These are phyloP conservation scores for Cephalopterus ornatus DNA, from an alignment of 2,113 vertebrate genomes.

Conservation along the genomic window DNA sequence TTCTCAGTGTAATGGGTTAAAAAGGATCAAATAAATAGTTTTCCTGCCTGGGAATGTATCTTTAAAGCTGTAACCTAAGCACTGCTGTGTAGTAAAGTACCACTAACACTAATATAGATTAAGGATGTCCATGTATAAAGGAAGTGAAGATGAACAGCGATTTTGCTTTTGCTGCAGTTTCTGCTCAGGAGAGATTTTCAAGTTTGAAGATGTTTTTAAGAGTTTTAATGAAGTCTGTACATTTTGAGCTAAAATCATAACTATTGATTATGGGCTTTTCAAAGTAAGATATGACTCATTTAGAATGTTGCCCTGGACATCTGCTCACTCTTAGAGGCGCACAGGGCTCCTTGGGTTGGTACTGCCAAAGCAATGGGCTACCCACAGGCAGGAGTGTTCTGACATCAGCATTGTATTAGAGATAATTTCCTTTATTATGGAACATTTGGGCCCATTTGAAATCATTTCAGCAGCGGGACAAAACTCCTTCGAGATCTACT, in stretches of 20 bases:
- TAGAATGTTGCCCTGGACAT: background rate
- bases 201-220: background rate
- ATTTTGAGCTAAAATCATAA: background rate
- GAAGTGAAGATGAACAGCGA: background rate
- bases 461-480: background rate
- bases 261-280: background rate
- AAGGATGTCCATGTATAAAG: background rate
- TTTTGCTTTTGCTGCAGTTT: background rate
- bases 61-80: background rate
- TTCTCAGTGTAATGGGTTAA: background rate
- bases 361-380: background rate
- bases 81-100: background rate
- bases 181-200: background rate
- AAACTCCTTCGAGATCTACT: background rate
- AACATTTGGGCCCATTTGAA: background rate
- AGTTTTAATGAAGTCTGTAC: background rate
- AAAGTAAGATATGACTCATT: background rate
- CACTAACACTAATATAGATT: background rate
- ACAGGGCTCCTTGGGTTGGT: fast-evolving
- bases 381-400: background rate
- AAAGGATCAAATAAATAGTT: background rate
- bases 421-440: background rate
- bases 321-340: background rate
- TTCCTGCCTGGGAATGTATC: background rate
- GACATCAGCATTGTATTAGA: background rate